Base-by-base conservation (phyloP, 2,888 invertebrate species). In the Tuberolachnus salignus region DNA sequence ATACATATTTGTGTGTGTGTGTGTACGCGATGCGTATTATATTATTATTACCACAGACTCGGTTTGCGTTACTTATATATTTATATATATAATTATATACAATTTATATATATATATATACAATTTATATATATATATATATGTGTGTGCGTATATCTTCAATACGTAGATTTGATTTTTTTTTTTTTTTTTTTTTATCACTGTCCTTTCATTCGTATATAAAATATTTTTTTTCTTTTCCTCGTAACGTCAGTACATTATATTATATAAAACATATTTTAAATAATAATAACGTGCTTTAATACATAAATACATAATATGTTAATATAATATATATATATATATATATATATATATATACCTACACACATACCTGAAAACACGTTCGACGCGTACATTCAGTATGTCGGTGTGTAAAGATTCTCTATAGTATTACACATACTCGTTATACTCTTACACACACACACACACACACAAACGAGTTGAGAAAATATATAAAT, bases 101-200 rank as follows among this genome's bases (percentile, higher is more conserved):
- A 19, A 13, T 26, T 42, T 55, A 23, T 67, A 26, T 51, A n/a
- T n/a, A n/a, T n/a, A n/a, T n/a, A n/a, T n/a, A n/a, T n/a, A 19
- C n/a, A 19, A 13, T 26, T 42, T 55, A 23, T 67, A 26, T 51
- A n/a, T n/a, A n/a, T n/a, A n/a, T n/a, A 8, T 55, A 19, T 67
- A 26, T 70, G 19, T 23, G 19, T 51, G 14, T 11, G 8, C 26
- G 59, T 71, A 26, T 49, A 59, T 71, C 59, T 71, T 26, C 59
- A 46, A 71, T 59, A 59, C 71, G 46, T 71, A 71, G 46, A 71
- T 71, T n/a, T n/a, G n/a, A n/a, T n/a, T n/a, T n/a, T n/a, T n/a
- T n/a, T n/a, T n/a, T n/a, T n/a, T n/a, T 71, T 3, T 42, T 57
- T 69, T 69, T 69, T 69, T 42, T 53, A 53, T 69, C 70, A 57